phyloP scores from a whole-genome alignment of 2,888 invertebrate species.

The Sisyra terminalis region DNA sequence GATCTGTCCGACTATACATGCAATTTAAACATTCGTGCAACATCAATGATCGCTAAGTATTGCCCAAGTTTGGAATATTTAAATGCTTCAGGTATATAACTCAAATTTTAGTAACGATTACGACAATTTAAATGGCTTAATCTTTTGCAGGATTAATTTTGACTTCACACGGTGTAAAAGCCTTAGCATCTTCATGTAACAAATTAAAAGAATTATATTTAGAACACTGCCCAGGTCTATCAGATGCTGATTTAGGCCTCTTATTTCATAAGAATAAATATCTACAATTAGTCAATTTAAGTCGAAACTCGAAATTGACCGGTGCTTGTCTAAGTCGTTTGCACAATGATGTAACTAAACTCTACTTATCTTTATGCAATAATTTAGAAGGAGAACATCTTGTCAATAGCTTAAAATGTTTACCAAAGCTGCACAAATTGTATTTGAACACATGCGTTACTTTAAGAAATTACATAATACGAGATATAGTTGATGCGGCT shows the following conservation, averaged over 20 bases:
- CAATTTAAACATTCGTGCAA: slow-evolving; percentile 1
- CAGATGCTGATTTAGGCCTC: neutral
- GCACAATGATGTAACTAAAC: neutral
- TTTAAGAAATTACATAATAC: slow-evolving; percentile 3
- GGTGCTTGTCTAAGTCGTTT: slow-evolving; percentile 1
- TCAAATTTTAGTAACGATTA: neutral
- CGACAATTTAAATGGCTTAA: neutral
- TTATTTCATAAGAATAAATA: neutral
- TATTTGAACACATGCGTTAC: slow-evolving; percentile 2
- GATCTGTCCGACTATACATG: slow-evolving; percentile 3
- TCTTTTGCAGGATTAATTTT: slow-evolving; percentile 1
- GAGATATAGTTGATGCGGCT: neutral
- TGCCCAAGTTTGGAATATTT: neutral
- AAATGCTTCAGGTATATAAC: slow-evolving; percentile 3
- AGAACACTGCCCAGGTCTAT: slow-evolving; percentile 2
- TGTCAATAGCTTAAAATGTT: neutral
- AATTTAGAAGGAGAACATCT: slow-evolving; percentile 1
- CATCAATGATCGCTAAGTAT: slow-evolving; percentile 5
- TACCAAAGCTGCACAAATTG: neutral
- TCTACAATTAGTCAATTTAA: slow-evolving; percentile 3
- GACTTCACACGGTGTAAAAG: neutral
- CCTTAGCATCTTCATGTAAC: neutral
- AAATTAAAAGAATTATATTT: neutral
- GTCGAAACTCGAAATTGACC: slow-evolving; percentile 2
- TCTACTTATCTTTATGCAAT: slow-evolving; percentile 1